Evolutionary conservation across 2,113 vertebrate genomes (phyloP).

Genomic region (Callorhinus ursinus): DNA sequence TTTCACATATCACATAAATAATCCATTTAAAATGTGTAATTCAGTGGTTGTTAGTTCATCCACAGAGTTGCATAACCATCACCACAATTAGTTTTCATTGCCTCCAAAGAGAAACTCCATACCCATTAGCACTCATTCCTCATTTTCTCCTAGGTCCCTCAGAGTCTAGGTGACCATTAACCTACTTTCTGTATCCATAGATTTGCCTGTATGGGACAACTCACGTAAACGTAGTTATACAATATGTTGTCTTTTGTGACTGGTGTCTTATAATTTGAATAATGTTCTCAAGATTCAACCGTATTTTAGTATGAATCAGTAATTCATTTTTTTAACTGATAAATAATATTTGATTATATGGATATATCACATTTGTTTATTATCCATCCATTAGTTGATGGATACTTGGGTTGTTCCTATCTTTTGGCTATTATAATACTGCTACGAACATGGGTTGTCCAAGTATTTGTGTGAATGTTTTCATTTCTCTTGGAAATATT

Average conservation of each 20-base stretch:
- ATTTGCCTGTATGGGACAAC: slow-evolving; percentile 7
- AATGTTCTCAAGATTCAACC: neutral
- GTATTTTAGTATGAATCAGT: neutral
- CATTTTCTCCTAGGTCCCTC: neutral
- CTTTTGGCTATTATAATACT: neutral
- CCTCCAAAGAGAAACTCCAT: neutral
- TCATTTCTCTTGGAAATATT: neutral
- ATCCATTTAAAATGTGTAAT: neutral
- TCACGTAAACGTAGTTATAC: neutral
- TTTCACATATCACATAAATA: neutral
- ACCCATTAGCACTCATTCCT: neutral
- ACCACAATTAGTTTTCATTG: neutral
- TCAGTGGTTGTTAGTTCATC: neutral
- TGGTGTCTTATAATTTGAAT: neutral
- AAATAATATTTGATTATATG: neutral
- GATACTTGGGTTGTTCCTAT: neutral
- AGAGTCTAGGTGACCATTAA: neutral
- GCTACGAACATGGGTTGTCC: neutral
- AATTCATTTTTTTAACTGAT: neutral
- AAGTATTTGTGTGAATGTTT: neutral
- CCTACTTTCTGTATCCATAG: neutral
- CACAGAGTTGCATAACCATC: neutral
- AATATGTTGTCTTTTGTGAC: neutral
- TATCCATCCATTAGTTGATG: neutral
- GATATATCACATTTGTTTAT: neutral